Base-by-base conservation (phyloP, 2,888 invertebrate species). In the Onthophagus sagittarius region DNA sequence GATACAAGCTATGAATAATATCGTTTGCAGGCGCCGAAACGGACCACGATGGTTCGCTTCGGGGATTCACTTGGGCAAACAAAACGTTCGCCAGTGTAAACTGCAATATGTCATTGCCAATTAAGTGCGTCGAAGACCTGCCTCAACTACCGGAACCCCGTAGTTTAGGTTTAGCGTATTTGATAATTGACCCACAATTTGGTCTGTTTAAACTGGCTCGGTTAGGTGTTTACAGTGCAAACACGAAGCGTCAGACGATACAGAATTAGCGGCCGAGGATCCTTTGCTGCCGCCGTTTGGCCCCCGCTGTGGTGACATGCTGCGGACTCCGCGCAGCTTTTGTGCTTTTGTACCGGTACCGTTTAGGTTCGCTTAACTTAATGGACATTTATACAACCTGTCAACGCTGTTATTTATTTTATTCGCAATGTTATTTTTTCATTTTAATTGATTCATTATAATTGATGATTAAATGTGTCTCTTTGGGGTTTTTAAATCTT, bases 151-250 rank as follows among this genome's bases (percentile, higher is more conserved):
- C 15, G 31, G 63, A 23, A 23, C 64, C 15, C 53, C 62, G 15
- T 23, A 9, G 13, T 69, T 71, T 70, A 70, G 63, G 69, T 69
- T 70, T 69, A 69, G 73, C 69, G 74, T 73, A 75, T 75, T 73
- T 72, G 74, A 75, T 75, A 75, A 75, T 81, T 81, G 78, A 80
- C 78, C 79, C 79, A 79, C 79, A 77, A 79, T 79, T 80, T 78
- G 77, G 79, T 78, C 77, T 84, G 83, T 84, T 84, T 83, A 81
- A 84, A 82, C 83, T 83, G 84, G 83, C 84, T 81, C 81, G 79
- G 78, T 53, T 79, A 81, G 79, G 78, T 84, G 84, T 84, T 84
- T 84, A 83, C 82, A 80, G 77, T 82, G 79, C 82, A 83, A 84
- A 84, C 84, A 84, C 76, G 80, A 78, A 78, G 78, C 79, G 81